These are phyloP conservation scores for Fregetta grallaria DNA, from an alignment of 2,113 vertebrate species.

Conservation along the genomic window DNA sequence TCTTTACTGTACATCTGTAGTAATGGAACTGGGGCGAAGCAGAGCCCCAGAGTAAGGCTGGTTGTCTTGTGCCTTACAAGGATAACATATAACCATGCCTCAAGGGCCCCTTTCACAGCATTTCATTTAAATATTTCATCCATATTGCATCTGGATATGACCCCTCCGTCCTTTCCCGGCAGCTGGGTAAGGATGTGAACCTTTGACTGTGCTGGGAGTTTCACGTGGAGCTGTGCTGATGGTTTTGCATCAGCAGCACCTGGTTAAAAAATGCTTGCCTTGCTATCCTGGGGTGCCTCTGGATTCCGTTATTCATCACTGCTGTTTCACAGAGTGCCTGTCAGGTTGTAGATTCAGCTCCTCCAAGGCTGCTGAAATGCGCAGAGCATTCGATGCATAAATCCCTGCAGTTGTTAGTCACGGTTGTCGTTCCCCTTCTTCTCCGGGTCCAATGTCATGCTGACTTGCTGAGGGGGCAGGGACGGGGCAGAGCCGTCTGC, in stretches of 20 bases:
- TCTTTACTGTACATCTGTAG: neutral
- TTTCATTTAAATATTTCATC: neutral
- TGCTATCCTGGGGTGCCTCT: neutral
- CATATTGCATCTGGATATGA: neutral
- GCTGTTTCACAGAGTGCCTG: neutral
- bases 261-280: neutral
- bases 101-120: neutral
- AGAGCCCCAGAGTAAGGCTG: neutral
- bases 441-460: rapidly evolving
- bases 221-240: neutral
- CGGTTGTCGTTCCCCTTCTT: neutral
- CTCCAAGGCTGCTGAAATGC: neutral
- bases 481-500: neutral
- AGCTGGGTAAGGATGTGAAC: neutral
- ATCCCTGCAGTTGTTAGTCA: neutral
- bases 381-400: neutral
- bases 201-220: neutral
- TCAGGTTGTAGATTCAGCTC: neutral
- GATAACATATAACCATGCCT: neutral
- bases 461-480: neutral
- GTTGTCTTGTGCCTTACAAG: neutral
- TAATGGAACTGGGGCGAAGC: neutral
- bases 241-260: neutral
- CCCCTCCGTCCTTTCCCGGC: neutral
- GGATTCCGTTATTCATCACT: neutral